These are phyloP conservation scores for Plusia festucae DNA, from an alignment of 2,888 invertebrate genomes.

Conservation along the genomic window DNA sequence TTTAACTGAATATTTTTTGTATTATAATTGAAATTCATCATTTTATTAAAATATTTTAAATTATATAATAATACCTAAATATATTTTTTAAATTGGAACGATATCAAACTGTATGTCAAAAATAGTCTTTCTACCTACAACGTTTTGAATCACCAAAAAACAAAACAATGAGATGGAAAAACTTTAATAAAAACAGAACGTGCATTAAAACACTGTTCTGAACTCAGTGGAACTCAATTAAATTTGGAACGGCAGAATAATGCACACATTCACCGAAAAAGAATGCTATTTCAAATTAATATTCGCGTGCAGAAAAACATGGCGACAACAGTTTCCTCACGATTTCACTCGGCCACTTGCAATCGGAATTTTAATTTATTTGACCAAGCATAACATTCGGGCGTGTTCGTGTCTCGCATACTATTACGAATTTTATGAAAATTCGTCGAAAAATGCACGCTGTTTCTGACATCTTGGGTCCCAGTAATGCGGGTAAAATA, in stretches of 20 bases:
- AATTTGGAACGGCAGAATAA: constrained; percentile 20
- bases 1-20: too few relatives aligned
- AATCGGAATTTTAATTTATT: constrained; percentile 76
- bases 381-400: constrained; percentile 67
- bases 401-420: constrained; percentile 65
- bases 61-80: too few relatives aligned
- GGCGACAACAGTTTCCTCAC: constrained; percentile 65
- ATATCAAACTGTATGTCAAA: too few relatives aligned
- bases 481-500: constrained; percentile 40
- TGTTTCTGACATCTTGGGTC: constrained; percentile 63
- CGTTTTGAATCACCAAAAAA: neutral
- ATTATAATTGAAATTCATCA: too few relatives aligned
- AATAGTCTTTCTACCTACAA: too few relatives aligned
- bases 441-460: constrained; percentile 62
- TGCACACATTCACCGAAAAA: constrained; percentile 42
- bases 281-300: constrained; percentile 50
- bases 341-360: constrained; percentile 69
- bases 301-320: constrained; percentile 51
- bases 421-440: constrained; percentile 65
- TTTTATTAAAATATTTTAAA: too few relatives aligned
- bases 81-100: too few relatives aligned
- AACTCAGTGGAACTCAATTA: neutral
- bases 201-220: neutral
- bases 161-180: neutral
- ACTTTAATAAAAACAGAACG: neutral